Base-by-base conservation (phyloP, 2,113 vertebrate species). In the Spea multiplicata region DNA sequence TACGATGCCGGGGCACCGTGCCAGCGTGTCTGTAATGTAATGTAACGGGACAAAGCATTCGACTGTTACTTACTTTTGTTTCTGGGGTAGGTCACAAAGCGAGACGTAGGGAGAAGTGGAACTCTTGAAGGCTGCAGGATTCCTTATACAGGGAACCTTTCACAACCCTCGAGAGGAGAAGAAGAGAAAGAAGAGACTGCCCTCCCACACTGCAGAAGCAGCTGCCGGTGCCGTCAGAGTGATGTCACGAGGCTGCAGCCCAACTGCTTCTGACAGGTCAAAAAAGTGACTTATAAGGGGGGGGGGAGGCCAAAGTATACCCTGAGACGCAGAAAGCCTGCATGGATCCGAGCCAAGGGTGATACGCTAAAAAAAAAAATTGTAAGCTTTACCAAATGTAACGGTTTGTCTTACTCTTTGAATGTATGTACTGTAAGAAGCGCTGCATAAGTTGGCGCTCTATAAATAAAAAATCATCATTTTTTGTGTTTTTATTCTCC, bases 211-310 rank as follows among this genome's bases (percentile, higher is more conserved):
- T 59, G 13, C 2, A 73, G 71, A 70, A 80, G 77, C 77, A 67
- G 77, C 77, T 57, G 13, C 17, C 67, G 45, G 9, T 44, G 17
- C 49, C 71, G 71, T 67, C 77, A 66, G 49, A 7, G 61, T 80
- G 77, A 80, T 80, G 77, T 80, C 77, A 80, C 44, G 45, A 57
- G 71, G 44, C 77, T 73, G 77, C 77, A 79, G 77, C 62, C 75
- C 76, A 47, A 47, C 76, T 55, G 46, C 9, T 68, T n/a, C 67
- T 49, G 61, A 59, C 6, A 78, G 7, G 1, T 53, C 45, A 52
- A 66, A 47, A 30, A 30, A 53, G 76, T n/a, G 65, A 49, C 66
- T 76, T 61, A 44, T 48, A 64, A 53, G 16, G 49, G 50, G 70
- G 59, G 69, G 61, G 71, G 59, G 61, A 70, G 71, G 70, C 71